A percentile compares a stretch with the other conserved stretches of the same genome.
Evolutionary conservation across 1,140 invertebrate species (phyloP).

Genomic region (Lepidurus apus): DNA sequence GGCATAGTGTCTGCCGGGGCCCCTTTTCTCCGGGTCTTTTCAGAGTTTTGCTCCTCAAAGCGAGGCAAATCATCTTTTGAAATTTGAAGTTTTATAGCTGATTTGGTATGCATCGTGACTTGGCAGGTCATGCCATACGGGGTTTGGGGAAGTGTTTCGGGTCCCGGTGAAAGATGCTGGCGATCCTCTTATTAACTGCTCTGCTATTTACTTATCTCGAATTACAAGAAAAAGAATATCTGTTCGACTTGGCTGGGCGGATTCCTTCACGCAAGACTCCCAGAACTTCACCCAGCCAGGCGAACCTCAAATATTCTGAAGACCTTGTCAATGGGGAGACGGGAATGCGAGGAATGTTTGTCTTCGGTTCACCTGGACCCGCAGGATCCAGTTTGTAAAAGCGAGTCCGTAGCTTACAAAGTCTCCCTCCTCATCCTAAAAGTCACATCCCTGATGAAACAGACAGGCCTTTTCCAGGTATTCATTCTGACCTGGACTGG

Average conservation of each 20-base stretch:
- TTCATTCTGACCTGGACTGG: not conserved
- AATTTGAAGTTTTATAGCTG: not conserved
- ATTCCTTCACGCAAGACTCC: not conserved
- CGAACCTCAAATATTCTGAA: not conserved
- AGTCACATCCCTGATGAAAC: slow-evolving; percentile 1
- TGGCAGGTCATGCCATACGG: slow-evolving; percentile 6
- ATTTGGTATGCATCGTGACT: slow-evolving; percentile 19
- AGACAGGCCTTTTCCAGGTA: slow-evolving; percentile 11
- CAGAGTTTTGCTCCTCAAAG: not conserved
- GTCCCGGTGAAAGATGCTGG: not conserved
- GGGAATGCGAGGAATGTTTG: not conserved
- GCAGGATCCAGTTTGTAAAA: not conserved
- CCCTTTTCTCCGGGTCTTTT: not conserved
- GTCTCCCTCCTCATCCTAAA: not conserved
- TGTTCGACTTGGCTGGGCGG: not conserved
- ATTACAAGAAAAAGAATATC: not conserved
- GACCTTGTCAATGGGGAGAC: not conserved
- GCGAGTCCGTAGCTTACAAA: not conserved
- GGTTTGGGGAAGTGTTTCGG: not conserved
- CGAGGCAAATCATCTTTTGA: not conserved
- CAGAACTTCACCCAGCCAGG: not conserved
- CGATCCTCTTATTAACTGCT: not conserved
- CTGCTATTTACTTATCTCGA: not conserved
- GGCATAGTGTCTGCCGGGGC: not conserved
- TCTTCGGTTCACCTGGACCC: not conserved